A percentile compares a stretch with the other conserved stretches of the same genome.
Conservation (phyloP, 2,797 vertebrate genomes). For the Poliocrania exsul region DNA sequence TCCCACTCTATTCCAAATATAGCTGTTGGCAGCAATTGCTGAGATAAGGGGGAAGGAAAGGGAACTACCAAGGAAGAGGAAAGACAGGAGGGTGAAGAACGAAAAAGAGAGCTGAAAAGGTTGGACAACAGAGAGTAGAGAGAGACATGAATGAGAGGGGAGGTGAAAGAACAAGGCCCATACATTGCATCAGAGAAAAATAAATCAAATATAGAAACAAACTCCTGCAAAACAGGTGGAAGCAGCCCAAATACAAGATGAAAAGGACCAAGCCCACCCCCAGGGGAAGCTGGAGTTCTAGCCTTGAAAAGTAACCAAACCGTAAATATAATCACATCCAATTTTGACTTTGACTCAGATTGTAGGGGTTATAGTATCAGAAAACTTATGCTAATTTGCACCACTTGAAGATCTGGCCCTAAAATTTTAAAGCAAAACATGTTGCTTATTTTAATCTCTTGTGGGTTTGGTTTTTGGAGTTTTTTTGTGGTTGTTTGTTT, state of each 20-base stretch:
- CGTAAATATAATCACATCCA: slow-evolving; percentile 6
- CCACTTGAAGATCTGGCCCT: neutral
- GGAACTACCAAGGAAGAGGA: slow-evolving; percentile 59
- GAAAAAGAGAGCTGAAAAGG: neutral
- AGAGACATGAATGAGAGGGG: neutral
- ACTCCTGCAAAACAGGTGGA: neutral
- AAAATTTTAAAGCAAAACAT: slow-evolving; percentile 12
- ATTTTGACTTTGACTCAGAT: slow-evolving; percentile 3
- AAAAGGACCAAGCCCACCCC: neutral
- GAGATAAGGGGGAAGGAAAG: slow-evolving; percentile 62
- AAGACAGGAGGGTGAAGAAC: slow-evolving; percentile 14
- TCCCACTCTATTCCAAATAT: slow-evolving; percentile 73
- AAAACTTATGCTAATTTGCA: slow-evolving; percentile 15
- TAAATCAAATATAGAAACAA: neutral
- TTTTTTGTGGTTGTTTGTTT: neutral
- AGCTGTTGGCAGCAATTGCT: slow-evolving; percentile 63
- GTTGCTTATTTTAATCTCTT: slow-evolving; percentile 30
- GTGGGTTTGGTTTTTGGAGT: neutral
- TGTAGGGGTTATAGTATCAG: neutral
- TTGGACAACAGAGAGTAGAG: neutral
- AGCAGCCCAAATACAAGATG: neutral
- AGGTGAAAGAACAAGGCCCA: neutral
- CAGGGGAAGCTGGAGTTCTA: neutral
- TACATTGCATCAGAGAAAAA: neutral
- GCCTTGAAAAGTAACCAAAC: slow-evolving; percentile 9